Conservation (phyloP, 2,888 invertebrate genomes). For the Spilarctia lutea region DNA sequence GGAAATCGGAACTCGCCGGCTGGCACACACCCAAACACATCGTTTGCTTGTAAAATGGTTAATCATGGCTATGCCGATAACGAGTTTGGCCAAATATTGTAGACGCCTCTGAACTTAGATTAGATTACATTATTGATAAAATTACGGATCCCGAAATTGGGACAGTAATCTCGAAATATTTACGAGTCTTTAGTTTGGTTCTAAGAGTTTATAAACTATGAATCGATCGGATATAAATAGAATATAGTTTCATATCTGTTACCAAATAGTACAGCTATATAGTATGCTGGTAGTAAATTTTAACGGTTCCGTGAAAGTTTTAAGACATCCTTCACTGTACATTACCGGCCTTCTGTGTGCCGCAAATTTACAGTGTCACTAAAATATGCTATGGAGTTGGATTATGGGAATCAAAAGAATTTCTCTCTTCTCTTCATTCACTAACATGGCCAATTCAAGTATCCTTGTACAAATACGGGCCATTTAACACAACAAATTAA, state of each 20-base stretch:
- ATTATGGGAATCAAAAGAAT: constrained; percentile 3
- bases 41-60: constrained; percentile 58
- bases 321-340: background rate
- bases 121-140: constrained; percentile 16
- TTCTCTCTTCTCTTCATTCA: background rate
- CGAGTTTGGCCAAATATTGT: constrained; percentile 31
- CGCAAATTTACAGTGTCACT: background rate
- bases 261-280: background rate
- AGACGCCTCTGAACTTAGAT: constrained; percentile 22
- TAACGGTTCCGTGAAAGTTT: background rate
- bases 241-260: background rate
- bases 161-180: background rate
- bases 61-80: constrained; percentile 54
- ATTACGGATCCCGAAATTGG: constrained; percentile 11
- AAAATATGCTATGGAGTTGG: background rate
- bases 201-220: background rate
- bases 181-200: background rate
- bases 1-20: constrained; percentile 61
- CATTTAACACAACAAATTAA: constrained; percentile 45
- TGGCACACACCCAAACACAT: constrained; percentile 53
- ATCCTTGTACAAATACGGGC: constrained; percentile 16
- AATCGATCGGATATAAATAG: background rate
- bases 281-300: background rate
- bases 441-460: constrained; percentile 10
- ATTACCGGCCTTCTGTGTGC: background rate